Evolutionary conservation across 37 sponge, comb jelly and placozoan species (phyloP).

Genomic region (Crambe crambe): DNA sequence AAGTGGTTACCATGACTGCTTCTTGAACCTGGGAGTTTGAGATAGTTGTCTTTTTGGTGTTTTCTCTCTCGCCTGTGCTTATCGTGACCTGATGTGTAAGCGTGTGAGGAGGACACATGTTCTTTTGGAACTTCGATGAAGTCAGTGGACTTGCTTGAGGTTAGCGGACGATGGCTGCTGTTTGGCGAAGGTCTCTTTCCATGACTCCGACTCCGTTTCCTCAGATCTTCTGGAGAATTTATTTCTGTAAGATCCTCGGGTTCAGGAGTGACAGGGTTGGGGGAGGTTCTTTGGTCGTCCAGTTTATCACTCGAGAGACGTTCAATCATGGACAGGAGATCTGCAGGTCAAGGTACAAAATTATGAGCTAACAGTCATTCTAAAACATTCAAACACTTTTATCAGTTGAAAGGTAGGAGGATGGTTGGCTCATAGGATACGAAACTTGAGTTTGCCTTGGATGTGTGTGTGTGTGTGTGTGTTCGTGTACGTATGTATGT

Average conservation of each 20-base stretch:
- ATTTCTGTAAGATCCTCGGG: not conserved
- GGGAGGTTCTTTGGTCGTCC: constrained; percentile 44
- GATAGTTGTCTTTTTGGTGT: not conserved
- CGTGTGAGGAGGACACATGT: not conserved
- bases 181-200: not conserved
- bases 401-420: no score
- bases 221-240: not conserved
- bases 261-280: constrained; percentile 7
- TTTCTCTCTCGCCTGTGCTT: not conserved
- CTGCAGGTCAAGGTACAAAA: not conserved
- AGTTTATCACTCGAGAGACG: constrained; percentile 43
- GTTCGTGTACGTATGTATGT: no score
- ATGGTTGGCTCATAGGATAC: no score
- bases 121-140: not conserved
- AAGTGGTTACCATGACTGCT: not conserved
- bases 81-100: not conserved
- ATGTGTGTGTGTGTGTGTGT: no score
- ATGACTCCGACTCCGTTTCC: not conserved
- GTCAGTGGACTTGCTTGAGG: constrained; percentile 9
- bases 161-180: not conserved
- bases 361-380: not conserved
- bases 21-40: not conserved
- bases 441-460: no score
- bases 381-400: not conserved
- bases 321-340: constrained; percentile 58